Evolutionary conservation across 2,113 vertebrate species (phyloP).

Genomic region (Sceloporus undulatus): DNA sequence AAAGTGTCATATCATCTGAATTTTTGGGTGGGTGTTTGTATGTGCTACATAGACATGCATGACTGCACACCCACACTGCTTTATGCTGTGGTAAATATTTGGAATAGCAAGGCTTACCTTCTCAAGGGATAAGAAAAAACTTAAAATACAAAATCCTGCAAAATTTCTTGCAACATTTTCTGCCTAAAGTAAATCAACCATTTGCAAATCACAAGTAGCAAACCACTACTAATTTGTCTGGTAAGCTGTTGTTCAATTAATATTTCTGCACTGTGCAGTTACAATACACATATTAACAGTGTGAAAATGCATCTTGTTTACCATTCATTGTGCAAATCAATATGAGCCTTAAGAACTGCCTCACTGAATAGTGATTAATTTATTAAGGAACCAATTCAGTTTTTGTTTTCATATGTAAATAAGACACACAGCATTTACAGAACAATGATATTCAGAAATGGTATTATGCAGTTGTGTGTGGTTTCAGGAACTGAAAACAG

Average conservation of each 20-base stretch:
- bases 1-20: not conserved
- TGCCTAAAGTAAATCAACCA: accelerated
- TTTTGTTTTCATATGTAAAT: constrained; percentile 9
- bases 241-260: not conserved
- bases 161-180: not conserved
- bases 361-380: not conserved
- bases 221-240: not conserved
- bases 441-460: not conserved
- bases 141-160: not conserved
- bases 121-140: accelerated
- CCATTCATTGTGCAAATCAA: not conserved
- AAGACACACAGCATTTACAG: not conserved
- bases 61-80: not conserved
- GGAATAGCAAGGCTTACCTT: not conserved
- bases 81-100: not conserved
- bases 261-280: not conserved
- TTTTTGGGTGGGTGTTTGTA: not conserved
- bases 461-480: not conserved
- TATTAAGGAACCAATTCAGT: not conserved
- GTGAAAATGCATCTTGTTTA: constrained; percentile 29
- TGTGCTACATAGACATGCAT: too few relatives aligned
- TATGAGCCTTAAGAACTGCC: not conserved
- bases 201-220: not conserved
- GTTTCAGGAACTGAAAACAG: accelerated
- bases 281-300: constrained; percentile 6